phyloP scores from a whole-genome alignment of 1,140 invertebrate genomes.

The Idris sp. region DNA sequence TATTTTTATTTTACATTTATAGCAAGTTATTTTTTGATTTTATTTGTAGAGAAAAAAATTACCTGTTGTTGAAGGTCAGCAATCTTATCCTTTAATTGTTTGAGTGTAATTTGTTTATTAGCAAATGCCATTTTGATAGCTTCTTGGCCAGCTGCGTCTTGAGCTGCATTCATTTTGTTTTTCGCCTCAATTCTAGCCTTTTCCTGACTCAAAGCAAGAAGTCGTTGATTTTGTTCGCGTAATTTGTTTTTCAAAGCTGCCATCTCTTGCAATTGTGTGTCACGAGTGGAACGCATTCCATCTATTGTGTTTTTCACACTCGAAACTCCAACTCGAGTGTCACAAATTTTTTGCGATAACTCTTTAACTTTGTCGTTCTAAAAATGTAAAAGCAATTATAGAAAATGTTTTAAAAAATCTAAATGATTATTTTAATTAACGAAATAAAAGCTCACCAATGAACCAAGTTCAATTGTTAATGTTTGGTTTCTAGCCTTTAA shows the following conservation, averaged over 20 bases:
- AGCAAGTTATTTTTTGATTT: conserved; percentile 1
- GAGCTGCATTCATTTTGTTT: conserved; percentile 81
- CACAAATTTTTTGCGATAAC: conserved; percentile 90
- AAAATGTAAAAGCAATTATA: conserved; percentile 1
- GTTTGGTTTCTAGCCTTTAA: conserved; percentile 94
- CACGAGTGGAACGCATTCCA: conserved; percentile 94
- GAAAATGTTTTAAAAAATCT: no score
- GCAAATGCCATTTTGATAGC: conserved; percentile 85
- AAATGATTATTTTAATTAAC: background rate
- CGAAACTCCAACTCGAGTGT: conserved; percentile 92
- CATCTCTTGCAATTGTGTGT: conserved; percentile 93
- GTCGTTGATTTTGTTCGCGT: conserved; percentile 90
- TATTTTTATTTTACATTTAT: conserved; percentile 8
- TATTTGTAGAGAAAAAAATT: conserved; percentile 14
- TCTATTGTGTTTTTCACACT: conserved; percentile 97
- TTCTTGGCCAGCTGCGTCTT: conserved; percentile 78
- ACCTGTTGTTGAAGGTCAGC: conserved; percentile 82
- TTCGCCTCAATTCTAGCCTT: conserved; percentile 89
- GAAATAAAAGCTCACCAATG: conserved; percentile 77
- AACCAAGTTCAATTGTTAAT: conserved; percentile 88
- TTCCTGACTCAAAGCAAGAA: conserved; percentile 89
- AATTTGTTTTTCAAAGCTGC: conserved; percentile 89
- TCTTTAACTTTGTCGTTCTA: conserved; percentile 91
- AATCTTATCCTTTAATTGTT: conserved; percentile 90
- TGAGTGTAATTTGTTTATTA: conserved; percentile 90